A percentile compares a stretch with the other conserved stretches of the same genome.
Evolutionary conservation across 2,113 vertebrate species (phyloP).

Genomic region (Phoenicopterus ruber): DNA sequence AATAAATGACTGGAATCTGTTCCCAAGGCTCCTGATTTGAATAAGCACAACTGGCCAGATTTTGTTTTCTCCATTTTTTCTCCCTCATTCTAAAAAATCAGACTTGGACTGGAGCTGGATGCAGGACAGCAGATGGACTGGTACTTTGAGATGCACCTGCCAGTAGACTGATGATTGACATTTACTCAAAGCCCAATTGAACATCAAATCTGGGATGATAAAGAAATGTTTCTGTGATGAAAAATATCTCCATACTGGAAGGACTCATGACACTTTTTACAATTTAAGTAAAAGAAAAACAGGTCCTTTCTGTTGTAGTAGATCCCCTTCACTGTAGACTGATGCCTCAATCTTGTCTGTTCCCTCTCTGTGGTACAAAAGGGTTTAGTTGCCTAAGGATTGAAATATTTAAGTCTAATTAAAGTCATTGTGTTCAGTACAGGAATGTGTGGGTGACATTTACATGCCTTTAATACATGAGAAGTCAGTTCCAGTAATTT

Average conservation of each 20-base stretch:
- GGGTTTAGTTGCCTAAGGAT: not conserved
- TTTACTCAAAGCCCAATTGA: not conserved
- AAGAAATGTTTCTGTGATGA: not conserved
- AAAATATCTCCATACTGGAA: not conserved
- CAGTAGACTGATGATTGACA: not conserved
- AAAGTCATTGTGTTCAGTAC: constrained; percentile 46
- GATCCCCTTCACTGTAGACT: not conserved
- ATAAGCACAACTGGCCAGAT: not conserved
- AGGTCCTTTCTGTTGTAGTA: not conserved
- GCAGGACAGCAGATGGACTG: not conserved
- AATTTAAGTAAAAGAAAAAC: not conserved
- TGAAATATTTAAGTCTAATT: constrained; percentile 59
- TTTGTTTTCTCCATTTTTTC: not conserved
- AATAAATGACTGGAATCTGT: not conserved
- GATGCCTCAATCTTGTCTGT: not conserved
- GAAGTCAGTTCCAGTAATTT: constrained; percentile 52
- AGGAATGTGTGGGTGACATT: constrained; percentile 53
- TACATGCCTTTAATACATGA: constrained; percentile 40
- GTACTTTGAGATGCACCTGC: not conserved
- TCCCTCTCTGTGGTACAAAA: constrained; percentile 8
- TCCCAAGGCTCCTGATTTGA: not conserved
- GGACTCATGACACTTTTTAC: not conserved
- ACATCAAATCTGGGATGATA: not conserved
- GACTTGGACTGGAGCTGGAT: not conserved
- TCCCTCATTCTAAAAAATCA: not conserved